Evolutionary conservation across 2,888 invertebrate species (phyloP), one percentile per base, ranked within the genome.

Genomic region (Parasteatoda lunata): DNA sequence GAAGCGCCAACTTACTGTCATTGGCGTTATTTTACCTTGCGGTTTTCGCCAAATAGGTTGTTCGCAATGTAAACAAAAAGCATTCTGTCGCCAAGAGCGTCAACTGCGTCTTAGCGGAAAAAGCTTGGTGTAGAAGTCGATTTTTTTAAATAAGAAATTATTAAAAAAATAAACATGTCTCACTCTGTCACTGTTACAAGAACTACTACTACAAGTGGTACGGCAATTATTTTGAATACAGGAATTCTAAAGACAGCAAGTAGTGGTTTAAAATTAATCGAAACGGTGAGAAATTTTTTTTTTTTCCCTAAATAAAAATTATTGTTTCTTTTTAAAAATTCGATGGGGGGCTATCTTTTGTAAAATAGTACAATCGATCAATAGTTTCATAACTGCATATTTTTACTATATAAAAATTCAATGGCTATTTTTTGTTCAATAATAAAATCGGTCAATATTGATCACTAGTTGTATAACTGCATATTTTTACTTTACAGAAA

Each of bases 121-220:
- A 7, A 4, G 6, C 2, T 54, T 6, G 1, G 13, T 3, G 9
- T 6, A 54, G 9, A 11, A 3, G 4, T 11, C 13, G 9, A 13
- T 54, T 54, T 13, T 54, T 4, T 11, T 9, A 54, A 11, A 3
- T 54, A 54, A 54, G 11, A 54, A 5, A 54, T 54, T 54, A 3
- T 52, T 54, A n/a, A 13, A 54, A 54, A 54, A 54, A 54, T 47
- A 11, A 86, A 15, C 6, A 97, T 97, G 97, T 97, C 97, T 89
- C 97, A 97, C 92, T 94, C 96, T 59, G 96, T 97, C 90, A 97
- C 97, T 72, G 96, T 97, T 87, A 97, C 96, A 51, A 93, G 96
- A 91, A 96, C 96, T 77, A 88, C 84, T 5, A 96, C 95, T 9
- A 94, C 95, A 48, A 94, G 95, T 51, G 95, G 96, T 45, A 95